A percentile compares a stretch with the other conserved stretches of the same genome.
These are phyloP conservation scores for Urocynchramus pylzowi DNA, from an alignment of 2,113 vertebrate species.

Conservation along the genomic window DNA sequence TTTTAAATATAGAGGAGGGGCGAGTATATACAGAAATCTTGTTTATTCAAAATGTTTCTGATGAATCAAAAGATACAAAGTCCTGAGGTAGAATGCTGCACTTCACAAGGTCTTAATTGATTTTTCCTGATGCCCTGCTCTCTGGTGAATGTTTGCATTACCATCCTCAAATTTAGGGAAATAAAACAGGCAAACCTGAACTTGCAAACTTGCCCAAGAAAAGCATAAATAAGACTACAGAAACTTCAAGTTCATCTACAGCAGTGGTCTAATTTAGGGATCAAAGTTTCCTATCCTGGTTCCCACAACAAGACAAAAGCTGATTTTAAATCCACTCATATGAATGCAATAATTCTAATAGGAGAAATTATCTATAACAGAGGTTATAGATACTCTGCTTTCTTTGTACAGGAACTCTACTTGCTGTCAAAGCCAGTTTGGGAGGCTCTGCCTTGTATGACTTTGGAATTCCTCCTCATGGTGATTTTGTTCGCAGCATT, in stretches of 20 bases:
- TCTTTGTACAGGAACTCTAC: neutral
- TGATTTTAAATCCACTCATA: neutral
- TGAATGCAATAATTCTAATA: neutral
- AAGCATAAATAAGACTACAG: neutral
- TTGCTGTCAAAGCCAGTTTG: neutral
- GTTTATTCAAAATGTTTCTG: neutral
- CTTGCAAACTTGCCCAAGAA: neutral
- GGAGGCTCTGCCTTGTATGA: neutral
- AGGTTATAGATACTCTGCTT: neutral
- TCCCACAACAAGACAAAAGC: neutral
- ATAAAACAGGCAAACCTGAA: neutral
- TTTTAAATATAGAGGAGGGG: neutral
- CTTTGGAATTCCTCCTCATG: neutral
- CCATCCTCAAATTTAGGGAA: neutral
- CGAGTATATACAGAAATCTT: neutral
- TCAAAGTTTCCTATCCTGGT: neutral
- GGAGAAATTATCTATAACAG: neutral
- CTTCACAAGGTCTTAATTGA: neutral
- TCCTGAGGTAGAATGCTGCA: neutral
- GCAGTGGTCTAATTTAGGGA: neutral
- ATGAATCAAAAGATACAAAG: neutral
- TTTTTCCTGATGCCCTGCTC: neutral
- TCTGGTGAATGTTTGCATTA: neutral
- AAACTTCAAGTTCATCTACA: neutral
- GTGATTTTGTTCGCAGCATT: neutral